Percentiles rank a stretch among this genome's conserved stretches.
Conservation (phyloP, 1,140 invertebrate genomes). For the Adoxophyes honmai region DNA sequence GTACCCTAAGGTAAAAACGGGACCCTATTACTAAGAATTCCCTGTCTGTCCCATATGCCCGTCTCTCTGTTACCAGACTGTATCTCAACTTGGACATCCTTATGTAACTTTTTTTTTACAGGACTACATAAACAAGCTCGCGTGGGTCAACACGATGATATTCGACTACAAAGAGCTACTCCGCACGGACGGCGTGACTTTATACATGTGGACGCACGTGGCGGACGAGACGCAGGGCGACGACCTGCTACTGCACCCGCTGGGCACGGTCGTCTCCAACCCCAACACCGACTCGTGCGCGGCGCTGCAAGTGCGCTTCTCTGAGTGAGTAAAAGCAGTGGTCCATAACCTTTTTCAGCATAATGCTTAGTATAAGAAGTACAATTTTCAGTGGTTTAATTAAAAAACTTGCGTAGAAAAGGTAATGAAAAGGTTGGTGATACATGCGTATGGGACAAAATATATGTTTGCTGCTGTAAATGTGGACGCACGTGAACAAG, state of each 20-base stretch:
- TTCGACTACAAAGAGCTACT: constrained; percentile 95
- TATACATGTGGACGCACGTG: constrained; percentile 94
- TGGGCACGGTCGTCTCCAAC: constrained; percentile 92
- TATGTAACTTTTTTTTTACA: constrained; percentile 42
- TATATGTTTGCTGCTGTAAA: no score
- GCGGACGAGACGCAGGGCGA: constrained; percentile 92
- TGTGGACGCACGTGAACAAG: constrained; percentile 94
- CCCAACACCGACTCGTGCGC: constrained; percentile 88
- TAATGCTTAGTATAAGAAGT: no score
- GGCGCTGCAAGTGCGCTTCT: constrained; percentile 89
- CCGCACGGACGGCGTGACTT: constrained; percentile 88
- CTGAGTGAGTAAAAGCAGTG: constrained; percentile 78
- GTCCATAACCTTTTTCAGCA: no score
- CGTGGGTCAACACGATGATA: constrained; percentile 96
- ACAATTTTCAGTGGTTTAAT: no score
- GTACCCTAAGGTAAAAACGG: no score
- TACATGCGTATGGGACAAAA: no score
- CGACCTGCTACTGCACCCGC: constrained; percentile 90
- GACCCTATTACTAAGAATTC: no score
- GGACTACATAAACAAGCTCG: constrained; percentile 89
- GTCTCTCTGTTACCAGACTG: no score
- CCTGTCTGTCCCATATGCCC: no score
- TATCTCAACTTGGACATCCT: no score
- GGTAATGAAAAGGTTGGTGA: no score
- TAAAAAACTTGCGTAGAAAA: no score